A percentile compares a stretch with the other conserved stretches of the same genome.
Conservation (phyloP, 2,888 invertebrate genomes). For the Stenoptilia bipunctidactyla region DNA sequence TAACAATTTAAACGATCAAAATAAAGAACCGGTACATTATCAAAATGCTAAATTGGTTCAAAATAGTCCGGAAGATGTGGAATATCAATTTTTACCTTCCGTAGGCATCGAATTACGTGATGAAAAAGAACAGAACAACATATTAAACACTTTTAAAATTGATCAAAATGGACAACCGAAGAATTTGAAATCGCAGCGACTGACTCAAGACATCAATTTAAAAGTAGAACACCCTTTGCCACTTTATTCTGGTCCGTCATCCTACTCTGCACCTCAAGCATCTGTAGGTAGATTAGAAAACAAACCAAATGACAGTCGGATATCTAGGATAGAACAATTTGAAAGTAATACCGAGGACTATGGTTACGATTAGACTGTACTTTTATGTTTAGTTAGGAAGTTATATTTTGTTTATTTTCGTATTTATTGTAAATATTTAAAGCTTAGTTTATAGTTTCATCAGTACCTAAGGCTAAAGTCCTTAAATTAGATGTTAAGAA, state of each 20-base stretch:
- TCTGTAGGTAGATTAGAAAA: constrained; percentile 42
- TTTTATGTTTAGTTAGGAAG: constrained; percentile 18
- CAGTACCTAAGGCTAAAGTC: too few relatives aligned
- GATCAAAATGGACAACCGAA: constrained; percentile 41
- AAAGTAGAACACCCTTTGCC: constrained; percentile 31
- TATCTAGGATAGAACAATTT: constrained; percentile 44
- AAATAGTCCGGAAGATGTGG: constrained; percentile 24
- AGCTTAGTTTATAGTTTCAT: too few relatives aligned
- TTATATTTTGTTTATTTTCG: too few relatives aligned
- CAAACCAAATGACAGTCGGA: constrained; percentile 28
- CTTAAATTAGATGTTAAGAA: too few relatives aligned
- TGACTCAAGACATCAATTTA: constrained; percentile 34
- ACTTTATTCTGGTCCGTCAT: constrained; percentile 52
- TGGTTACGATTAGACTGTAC: constrained; percentile 7
- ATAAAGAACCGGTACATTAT: constrained; percentile 16
- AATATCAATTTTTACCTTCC: constrained; percentile 48
- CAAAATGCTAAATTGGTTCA: constrained; percentile 22
- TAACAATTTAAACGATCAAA: constrained; percentile 22
- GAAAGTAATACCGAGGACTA: constrained; percentile 20
- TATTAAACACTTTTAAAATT: constrained; percentile 40
- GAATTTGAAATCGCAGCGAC: constrained; percentile 20
- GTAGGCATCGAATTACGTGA: constrained; percentile 45
- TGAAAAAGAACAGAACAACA: constrained; percentile 42
- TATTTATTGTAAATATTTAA: too few relatives aligned
- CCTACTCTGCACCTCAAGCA: constrained; percentile 52